A percentile compares a stretch with the other conserved stretches of the same genome.
These are phyloP conservation scores for Hycleus phaleratus DNA, from an alignment of 1,140 invertebrate species.

Conservation along the genomic window DNA sequence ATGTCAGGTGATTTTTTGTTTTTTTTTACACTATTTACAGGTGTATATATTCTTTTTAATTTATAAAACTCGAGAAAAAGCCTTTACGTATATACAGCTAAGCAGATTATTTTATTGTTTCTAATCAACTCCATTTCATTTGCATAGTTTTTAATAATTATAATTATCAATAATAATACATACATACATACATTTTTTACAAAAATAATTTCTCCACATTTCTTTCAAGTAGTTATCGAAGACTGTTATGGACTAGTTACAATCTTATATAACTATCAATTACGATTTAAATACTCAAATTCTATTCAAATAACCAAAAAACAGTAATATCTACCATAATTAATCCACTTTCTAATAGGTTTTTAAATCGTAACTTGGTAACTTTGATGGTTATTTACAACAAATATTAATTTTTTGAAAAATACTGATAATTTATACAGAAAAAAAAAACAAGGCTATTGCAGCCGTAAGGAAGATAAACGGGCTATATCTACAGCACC, in stretches of 20 bases:
- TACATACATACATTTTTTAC: constrained; percentile 22
- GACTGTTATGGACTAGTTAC: constrained; percentile 35
- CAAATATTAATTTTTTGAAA: too few species aligned
- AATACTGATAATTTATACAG: too few species aligned
- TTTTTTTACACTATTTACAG: too few species aligned
- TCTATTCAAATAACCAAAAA: not conserved
- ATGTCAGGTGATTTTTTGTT: too few species aligned
- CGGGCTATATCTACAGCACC: too few species aligned
- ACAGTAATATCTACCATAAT: not conserved
- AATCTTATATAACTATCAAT: constrained; percentile 28
- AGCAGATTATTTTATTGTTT: not conserved
- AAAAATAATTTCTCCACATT: constrained; percentile 28
- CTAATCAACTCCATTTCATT: not conserved
- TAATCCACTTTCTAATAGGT: too few species aligned
- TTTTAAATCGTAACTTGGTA: too few species aligned
- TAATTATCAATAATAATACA: not conserved
- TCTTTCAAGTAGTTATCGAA: constrained; percentile 27
- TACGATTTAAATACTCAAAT: constrained; percentile 1
- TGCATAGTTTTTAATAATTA: constrained; percentile 1
- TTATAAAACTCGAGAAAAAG: not conserved
- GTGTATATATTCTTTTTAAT: too few species aligned
- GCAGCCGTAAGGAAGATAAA: too few species aligned
- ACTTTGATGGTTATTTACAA: too few species aligned
- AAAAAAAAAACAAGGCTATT: too few species aligned
- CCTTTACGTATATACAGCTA: not conserved